These are phyloP conservation scores for Protaetia brevitarsis DNA, from an alignment of 1,140 invertebrate genomes.

Conservation along the genomic window DNA sequence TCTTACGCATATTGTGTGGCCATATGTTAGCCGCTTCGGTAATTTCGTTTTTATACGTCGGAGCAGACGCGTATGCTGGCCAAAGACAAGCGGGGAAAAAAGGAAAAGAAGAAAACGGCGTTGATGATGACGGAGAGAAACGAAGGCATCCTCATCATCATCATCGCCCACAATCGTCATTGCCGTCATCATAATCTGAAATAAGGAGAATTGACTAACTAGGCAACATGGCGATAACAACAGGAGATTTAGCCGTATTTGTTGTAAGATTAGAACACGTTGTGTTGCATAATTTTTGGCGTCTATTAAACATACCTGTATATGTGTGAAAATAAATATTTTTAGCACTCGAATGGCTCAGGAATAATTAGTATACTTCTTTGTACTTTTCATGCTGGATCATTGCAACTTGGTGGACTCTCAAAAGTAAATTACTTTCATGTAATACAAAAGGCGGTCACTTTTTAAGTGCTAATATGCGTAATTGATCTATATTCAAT, in stretches of 20 bases:
- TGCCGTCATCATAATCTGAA: not conserved
- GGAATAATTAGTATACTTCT: too few species aligned
- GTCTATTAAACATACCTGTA: too few species aligned
- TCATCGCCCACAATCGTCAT: not conserved
- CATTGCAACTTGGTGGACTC: too few species aligned
- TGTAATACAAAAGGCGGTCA: too few species aligned
- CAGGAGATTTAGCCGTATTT: not conserved
- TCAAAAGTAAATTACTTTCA: too few species aligned
- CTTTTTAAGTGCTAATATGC: too few species aligned
- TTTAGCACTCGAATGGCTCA: too few species aligned
- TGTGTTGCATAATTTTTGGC: too few species aligned
- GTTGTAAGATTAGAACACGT: too few species aligned
- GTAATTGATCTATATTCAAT: too few species aligned
- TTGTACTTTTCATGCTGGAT: too few species aligned
- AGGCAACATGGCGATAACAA: not conserved
- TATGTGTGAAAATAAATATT: too few species aligned
- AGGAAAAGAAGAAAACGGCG: not conserved
- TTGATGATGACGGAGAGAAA: not conserved
- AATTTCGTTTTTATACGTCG: constrained; percentile 5
- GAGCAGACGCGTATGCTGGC: not conserved
- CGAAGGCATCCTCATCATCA: constrained; percentile 4
- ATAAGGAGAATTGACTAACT: constrained; percentile 1
- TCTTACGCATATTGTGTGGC: constrained; percentile 20
- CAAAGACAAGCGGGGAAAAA: not conserved
- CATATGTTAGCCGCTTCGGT: constrained; percentile 19